Percentiles rank a stretch among this genome's conserved stretches.
phyloP scores from a whole-genome alignment of 2,797 vertebrate species.

The Gobionotothen gibberifrons region DNA sequence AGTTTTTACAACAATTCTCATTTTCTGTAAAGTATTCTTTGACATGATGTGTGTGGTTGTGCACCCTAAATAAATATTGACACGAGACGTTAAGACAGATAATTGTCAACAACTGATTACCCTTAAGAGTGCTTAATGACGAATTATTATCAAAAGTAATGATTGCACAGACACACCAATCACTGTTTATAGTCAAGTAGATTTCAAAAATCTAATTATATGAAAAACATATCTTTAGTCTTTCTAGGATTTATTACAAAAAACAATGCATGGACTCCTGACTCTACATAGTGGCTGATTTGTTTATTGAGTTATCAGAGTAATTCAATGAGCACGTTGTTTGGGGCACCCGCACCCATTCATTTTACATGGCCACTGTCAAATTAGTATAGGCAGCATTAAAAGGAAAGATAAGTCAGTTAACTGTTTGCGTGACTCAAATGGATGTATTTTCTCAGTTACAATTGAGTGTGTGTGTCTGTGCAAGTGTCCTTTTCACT shows the following conservation, averaged over 20 bases:
- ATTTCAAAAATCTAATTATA: not conserved
- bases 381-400: not conserved
- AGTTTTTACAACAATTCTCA: too few species aligned
- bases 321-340: slow-evolving; percentile 9
- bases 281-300: not conserved
- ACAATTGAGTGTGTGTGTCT: slow-evolving; percentile 3
- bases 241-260: not conserved
- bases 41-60: not conserved
- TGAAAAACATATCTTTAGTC: not conserved
- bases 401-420: not conserved
- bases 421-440: not conserved
- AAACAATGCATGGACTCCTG: not conserved
- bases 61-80: not conserved
- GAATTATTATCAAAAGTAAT: not conserved
- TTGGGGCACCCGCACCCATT: not conserved
- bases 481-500: slow-evolving; percentile 2
- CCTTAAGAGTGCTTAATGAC: slow-evolving; percentile 3
- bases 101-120: not conserved
- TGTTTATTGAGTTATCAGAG: slow-evolving; percentile 5
- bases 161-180: not conserved
- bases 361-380: not conserved
- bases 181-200: not conserved
- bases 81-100: not conserved
- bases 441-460: slow-evolving; percentile 11
- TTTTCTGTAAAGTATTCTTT: rapidly evolving